A percentile compares a stretch with the other conserved stretches of the same genome.
Evolutionary conservation across 1,140 invertebrate genomes (phyloP).

Genomic region (Galleria mellonella): DNA sequence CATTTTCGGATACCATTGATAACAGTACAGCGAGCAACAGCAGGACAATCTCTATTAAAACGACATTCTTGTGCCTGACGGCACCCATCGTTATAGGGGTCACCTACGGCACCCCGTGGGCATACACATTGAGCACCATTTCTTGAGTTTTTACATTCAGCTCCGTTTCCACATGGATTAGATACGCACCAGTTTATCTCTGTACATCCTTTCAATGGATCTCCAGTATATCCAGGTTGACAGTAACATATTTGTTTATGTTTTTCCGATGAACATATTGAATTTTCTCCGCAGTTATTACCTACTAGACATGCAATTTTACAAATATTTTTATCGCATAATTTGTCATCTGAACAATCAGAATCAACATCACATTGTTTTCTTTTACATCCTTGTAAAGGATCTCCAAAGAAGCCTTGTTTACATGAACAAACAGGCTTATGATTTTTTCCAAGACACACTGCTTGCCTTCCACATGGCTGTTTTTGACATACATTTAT

Average conservation of each 20-base stretch:
- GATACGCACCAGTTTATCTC: slow-evolving; percentile 86
- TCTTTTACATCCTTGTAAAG: slow-evolving; percentile 83
- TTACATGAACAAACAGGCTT: slow-evolving; percentile 84
- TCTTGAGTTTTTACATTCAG: slow-evolving; percentile 86
- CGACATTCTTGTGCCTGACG: slow-evolving; percentile 85
- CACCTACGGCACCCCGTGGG: slow-evolving; percentile 84
- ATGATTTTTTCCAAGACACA: slow-evolving; percentile 83
- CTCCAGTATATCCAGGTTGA: slow-evolving; percentile 89
- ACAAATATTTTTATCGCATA: slow-evolving; percentile 87
- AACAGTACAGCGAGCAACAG: slow-evolving; percentile 82
- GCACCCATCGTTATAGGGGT: slow-evolving; percentile 88
- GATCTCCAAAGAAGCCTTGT: slow-evolving; percentile 85
- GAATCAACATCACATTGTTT: slow-evolving; percentile 83
- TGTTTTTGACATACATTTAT: slow-evolving; percentile 80
- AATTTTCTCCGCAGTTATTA: slow-evolving; percentile 88
- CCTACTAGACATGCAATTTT: slow-evolving; percentile 87
- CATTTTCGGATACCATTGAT: slow-evolving; percentile 84
- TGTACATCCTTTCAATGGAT: slow-evolving; percentile 81
- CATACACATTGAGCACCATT: slow-evolving; percentile 89
- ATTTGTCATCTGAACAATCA: slow-evolving; percentile 87
- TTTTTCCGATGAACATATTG: slow-evolving; percentile 87
- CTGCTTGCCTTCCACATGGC: slow-evolving; percentile 88
- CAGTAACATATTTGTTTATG: slow-evolving; percentile 86
- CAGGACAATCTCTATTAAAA: slow-evolving; percentile 85
- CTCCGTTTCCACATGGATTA: slow-evolving; percentile 87